Percentiles rank a stretch among this genome's conserved stretches.
These are phyloP conservation scores for Idaea biselata DNA, from an alignment of 2,888 invertebrate genomes.

Conservation along the genomic window DNA sequence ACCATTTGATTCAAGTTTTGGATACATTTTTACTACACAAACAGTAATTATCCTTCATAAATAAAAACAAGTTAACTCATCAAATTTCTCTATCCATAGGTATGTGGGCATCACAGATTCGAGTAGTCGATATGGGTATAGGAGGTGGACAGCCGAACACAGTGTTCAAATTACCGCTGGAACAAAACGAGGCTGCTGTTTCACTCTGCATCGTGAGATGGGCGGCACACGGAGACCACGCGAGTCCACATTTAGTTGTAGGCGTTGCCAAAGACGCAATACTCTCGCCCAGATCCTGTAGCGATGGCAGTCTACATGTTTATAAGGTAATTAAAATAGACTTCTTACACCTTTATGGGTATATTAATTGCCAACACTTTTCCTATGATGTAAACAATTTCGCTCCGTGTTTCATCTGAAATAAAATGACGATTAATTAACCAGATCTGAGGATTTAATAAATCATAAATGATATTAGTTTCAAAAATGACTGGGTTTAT, in stretches of 20 bases:
- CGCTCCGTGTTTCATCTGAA: conserved; percentile 76
- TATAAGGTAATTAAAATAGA: conserved; percentile 81
- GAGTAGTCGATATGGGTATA: conserved; percentile 91
- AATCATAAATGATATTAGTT: neutral
- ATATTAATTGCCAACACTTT: neutral
- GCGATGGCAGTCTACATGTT: conserved; percentile 92
- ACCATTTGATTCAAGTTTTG: conserved; percentile 75
- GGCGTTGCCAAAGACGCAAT: conserved; percentile 95
- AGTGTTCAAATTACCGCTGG: conserved; percentile 88
- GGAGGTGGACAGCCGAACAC: conserved; percentile 83
- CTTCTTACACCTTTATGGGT: neutral
- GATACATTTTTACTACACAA: conserved; percentile 48
- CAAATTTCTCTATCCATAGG: conserved; percentile 66
- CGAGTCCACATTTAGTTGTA: conserved; percentile 84
- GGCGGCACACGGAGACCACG: conserved; percentile 74
- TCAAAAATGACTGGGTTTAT: conserved; percentile 14
- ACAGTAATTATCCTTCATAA: neutral
- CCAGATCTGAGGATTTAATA: conserved; percentile 71
- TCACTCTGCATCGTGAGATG: conserved; percentile 92
- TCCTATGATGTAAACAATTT: conserved; percentile 66
- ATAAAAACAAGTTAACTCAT: neutral
- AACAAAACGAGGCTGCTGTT: conserved; percentile 98
- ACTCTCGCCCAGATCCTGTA: conserved; percentile 91
- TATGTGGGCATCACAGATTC: conserved; percentile 96
- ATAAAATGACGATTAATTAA: conserved; percentile 76